Conservation (phyloP, 1,140 invertebrate genomes). For the Formica selysi region DNA sequence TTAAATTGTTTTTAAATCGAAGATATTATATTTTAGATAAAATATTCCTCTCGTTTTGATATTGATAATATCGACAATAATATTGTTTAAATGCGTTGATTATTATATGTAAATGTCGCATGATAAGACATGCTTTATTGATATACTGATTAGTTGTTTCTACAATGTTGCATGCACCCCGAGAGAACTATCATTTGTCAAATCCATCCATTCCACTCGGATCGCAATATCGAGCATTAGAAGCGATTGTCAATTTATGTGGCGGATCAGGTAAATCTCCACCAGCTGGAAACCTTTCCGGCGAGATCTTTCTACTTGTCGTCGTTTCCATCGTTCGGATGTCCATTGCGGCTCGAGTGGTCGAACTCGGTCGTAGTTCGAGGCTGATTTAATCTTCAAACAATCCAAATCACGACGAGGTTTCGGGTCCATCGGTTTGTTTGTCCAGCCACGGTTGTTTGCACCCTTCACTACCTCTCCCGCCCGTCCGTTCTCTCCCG, state of each 20-base stretch:
- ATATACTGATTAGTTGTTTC: conserved; percentile 35
- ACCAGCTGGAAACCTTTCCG: conserved; percentile 32
- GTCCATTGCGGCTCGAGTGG: conserved; percentile 68
- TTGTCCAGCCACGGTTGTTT: conserved; percentile 74
- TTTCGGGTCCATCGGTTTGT: conserved; percentile 70
- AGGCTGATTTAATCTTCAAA: conserved; percentile 77
- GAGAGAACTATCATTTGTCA: conserved; percentile 42
- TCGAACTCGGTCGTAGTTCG: conserved; percentile 62
- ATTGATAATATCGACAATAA: not conserved
- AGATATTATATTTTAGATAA: not conserved
- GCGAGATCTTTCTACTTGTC: not conserved
- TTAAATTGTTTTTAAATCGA: not conserved
- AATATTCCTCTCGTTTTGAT: not conserved
- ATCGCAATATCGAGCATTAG: conserved; percentile 35
- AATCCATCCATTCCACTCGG: conserved; percentile 26
- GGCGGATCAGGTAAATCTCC: conserved; percentile 42
- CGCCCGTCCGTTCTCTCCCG: not conserved
- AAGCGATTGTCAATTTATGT: conserved; percentile 44
- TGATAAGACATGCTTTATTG: conserved; percentile 20
- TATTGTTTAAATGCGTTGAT: not conserved
- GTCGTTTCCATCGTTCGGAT: conserved; percentile 13
- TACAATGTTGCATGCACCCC: conserved; percentile 30
- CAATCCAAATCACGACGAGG: conserved; percentile 63
- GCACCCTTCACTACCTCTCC: conserved; percentile 71
- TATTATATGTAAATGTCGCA: conserved; percentile 6